These are phyloP conservation scores for Fulmarus glacialis DNA, from an alignment of 2,113 vertebrate species.

Conservation along the genomic window DNA sequence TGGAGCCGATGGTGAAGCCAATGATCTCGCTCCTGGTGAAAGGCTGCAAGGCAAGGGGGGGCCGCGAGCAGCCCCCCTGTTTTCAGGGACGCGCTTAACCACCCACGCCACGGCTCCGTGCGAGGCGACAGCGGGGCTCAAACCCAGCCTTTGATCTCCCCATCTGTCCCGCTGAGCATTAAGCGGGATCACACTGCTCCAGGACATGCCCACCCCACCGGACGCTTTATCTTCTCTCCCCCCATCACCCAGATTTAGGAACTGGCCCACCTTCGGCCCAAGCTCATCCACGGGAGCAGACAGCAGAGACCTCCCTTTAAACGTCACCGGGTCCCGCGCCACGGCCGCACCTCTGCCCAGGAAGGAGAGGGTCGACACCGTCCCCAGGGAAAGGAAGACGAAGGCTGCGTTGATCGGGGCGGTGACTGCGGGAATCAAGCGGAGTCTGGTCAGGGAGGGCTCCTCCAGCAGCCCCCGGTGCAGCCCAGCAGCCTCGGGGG, in stretches of 20 bases:
- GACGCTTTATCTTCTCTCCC: not conserved
- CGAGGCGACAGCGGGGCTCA: not conserved
- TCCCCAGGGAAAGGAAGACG: slow-evolving; percentile 70
- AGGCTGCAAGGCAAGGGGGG: slow-evolving; percentile 65
- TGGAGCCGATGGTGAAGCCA: slow-evolving; percentile 86
- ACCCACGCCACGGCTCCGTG: rapidly evolving
- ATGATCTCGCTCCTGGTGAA: slow-evolving; percentile 85
- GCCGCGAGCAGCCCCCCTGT: rapidly evolving
- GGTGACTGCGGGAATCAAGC: slow-evolving; percentile 36
- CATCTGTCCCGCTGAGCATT: not conserved
- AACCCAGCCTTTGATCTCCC: not conserved
- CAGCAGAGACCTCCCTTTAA: slow-evolving; percentile 80
- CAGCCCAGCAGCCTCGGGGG: not conserved
- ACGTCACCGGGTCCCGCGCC: not conserved
- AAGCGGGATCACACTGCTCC: rapidly evolving
- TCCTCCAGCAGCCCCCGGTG: not conserved
- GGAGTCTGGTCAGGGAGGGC: not conserved
- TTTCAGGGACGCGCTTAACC: not conserved
- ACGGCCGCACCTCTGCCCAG: not conserved
- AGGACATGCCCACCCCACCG: not conserved
- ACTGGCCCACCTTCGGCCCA: slow-evolving; percentile 57
- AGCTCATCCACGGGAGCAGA: not conserved
- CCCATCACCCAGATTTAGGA: too few relatives aligned
- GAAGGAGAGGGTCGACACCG: not conserved
- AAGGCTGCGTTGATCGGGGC: slow-evolving; percentile 73